Conservation (phyloP, 2,888 invertebrate genomes). For the Lycophotia porphyrea region DNA sequence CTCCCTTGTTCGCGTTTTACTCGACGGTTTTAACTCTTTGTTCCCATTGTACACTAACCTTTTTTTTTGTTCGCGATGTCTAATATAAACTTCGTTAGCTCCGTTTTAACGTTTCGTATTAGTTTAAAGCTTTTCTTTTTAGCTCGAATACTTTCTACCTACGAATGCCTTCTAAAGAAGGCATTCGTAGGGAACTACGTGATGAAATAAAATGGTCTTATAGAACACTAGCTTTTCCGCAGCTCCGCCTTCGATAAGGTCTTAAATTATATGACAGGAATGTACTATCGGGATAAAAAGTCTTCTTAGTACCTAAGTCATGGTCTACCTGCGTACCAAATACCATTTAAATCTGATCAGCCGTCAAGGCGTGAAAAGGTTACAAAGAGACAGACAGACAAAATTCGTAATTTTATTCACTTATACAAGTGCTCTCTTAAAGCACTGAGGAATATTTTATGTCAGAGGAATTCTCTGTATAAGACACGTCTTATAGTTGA, state of each 20-base stretch:
- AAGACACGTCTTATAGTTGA: constrained; percentile 5
- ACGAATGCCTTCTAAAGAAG: too few relatives aligned
- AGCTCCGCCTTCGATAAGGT: background rate
- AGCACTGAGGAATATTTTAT: constrained; percentile 32
- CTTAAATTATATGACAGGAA: background rate
- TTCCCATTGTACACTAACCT: constrained; percentile 35
- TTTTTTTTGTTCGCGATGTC: constrained; percentile 36
- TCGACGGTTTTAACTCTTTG: constrained; percentile 46
- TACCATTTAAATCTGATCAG: background rate
- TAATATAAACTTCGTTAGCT: constrained; percentile 47
- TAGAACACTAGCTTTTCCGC: background rate
- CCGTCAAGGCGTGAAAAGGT: background rate
- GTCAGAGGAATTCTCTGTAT: constrained; percentile 3
- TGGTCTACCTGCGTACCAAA: background rate
- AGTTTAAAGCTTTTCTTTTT: constrained; percentile 20
- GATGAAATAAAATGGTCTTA: constrained; percentile 21
- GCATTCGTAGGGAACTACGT: background rate
- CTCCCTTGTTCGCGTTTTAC: background rate
- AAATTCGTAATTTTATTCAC: background rate
- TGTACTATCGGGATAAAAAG: background rate
- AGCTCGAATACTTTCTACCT: background rate
- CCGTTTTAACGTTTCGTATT: constrained; percentile 17
- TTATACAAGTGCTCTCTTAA: constrained; percentile 5
- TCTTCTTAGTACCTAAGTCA: background rate
- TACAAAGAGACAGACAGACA: background rate